phyloP scores from a whole-genome alignment of 1,140 invertebrate species.

The Temnothorax curvispinosus region DNA sequence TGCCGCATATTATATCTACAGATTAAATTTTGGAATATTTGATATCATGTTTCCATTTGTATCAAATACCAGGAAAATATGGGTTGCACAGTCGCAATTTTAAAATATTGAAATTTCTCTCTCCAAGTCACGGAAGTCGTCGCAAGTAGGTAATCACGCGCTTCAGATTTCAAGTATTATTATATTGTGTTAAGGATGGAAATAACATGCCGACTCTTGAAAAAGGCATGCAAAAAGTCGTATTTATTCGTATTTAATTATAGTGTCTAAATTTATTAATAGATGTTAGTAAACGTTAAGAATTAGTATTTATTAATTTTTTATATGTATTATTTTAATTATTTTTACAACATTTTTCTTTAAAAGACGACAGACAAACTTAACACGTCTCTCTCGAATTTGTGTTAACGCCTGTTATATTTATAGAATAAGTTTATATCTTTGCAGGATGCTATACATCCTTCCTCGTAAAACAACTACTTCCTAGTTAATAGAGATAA shows the following conservation, averaged over 20 bases:
- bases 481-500: constrained; percentile 10
- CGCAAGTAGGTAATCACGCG: background rate
- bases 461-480: background rate
- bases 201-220: background rate
- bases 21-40: constrained; percentile 30
- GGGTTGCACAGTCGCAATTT: constrained; percentile 18
- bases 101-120: constrained; percentile 15
- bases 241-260: background rate
- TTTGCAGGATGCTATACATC: background rate
- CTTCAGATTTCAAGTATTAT: constrained; percentile 10
- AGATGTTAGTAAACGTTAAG: background rate
- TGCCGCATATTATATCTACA: background rate
- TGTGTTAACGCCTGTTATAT: background rate
- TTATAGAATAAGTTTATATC: background rate
- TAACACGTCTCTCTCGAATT: background rate
- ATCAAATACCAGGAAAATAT: background rate
- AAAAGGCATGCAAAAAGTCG: background rate
- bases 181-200: background rate
- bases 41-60: background rate
- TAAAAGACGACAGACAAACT: background rate
- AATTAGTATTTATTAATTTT: background rate
- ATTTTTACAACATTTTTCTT: background rate
- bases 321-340: background rate
- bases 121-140: background rate
- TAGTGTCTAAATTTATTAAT: background rate